Base-by-base conservation (phyloP, 2,888 invertebrate genomes). In the Lasioglossum vierecki region DNA sequence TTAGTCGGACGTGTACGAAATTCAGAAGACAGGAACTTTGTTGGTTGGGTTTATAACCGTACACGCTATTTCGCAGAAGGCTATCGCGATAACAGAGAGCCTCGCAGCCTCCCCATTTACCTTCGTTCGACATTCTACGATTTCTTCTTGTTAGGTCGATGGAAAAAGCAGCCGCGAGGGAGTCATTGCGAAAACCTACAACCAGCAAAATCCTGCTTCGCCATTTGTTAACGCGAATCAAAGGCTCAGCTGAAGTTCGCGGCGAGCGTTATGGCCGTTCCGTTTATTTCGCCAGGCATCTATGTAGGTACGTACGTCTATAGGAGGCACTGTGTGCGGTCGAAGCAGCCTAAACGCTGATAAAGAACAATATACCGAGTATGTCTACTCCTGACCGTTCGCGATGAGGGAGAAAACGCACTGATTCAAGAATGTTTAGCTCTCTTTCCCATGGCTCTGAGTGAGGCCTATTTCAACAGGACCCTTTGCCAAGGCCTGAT, bases 1-100 rank as follows among this genome's bases (percentile, higher is more conserved):
- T 82, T 74, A 53, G 74, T 57, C 30, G 41, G 79, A 79, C 39
- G 79, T 74, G 68, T 57, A 39, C 46, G 53, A 46, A 81, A 78
- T 49, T 73, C 15, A 26, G 72, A 72, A 41, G 78, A 78, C 26
- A 15, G 26, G 39, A 46, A 63, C 26, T 81, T 41, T 15, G 49
- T 41, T 22, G 39, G 18, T 49, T 18, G n/a, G n/a, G 70, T 70
- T 70, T 41, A 70, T 13, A 70, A n/a, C n/a, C 18, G 41, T 18
- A 73, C 26, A 22, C 13, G 18, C n/a, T 13, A 49, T 72, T 49
- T 72, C 49, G 49, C 18, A 8, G 46, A 30, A n/a, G 22, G 35
- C 39, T 41, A 15, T n/a, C 30, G 68, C 49, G 39, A 49, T 39
- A 68, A 68, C 49, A 13, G 68, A 49, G 68, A 1, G 41, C 49